Evolutionary conservation across 2,113 vertebrate species (phyloP), one percentile per base, ranked within the genome.

Genomic region (Carassius carassius): DNA sequence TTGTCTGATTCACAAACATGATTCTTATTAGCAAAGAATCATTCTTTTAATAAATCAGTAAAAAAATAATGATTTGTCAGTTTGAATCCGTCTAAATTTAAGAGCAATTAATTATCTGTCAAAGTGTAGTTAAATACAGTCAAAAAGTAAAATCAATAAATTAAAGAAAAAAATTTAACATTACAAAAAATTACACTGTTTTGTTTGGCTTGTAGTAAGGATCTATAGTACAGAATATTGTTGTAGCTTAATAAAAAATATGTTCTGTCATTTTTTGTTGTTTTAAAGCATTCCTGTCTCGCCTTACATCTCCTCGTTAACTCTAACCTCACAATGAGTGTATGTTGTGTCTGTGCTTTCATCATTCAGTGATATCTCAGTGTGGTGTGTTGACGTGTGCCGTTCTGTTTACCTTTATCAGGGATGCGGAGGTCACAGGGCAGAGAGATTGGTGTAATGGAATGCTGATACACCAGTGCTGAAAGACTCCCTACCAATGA

Each of bases 391-490:
- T 56, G 69, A 81, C 23, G 25, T 73, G 25, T 19, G n/a, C 19
- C 9, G 25, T 1, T n/a, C 2, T 35, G 80, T 90, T 74, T 75
- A 97, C 97, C 97, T 93, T 95, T 95, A 76, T 94, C 95, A 77
- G 94, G 94, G 86, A 98, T 95, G 75, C 89, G 94, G 29, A 98
- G 95, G 60, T 94, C 91, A 85, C 96, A 96, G 78, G 96, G 97
- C 87, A 98, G 89, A 70, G 97, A 97, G 87, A 97, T 96, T 7
- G 97, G 96, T 3, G 94, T 96, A 91, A 97, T 97, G 60, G 96
- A 95, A 89, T 98, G 97, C 75, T 98, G 97, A 86, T 96, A 98
- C 76, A 98, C 97, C 78, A 98, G 89, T 6, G 97, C 96, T 3
- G 97, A 97, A 13, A 98, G 93, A 92, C 96, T 98, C 86, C 97